A percentile compares a stretch with the other conserved stretches of the same genome.
These are phyloP conservation scores for Sorex araneus DNA, from an alignment of 2,113 vertebrate genomes.

Conservation along the genomic window DNA sequence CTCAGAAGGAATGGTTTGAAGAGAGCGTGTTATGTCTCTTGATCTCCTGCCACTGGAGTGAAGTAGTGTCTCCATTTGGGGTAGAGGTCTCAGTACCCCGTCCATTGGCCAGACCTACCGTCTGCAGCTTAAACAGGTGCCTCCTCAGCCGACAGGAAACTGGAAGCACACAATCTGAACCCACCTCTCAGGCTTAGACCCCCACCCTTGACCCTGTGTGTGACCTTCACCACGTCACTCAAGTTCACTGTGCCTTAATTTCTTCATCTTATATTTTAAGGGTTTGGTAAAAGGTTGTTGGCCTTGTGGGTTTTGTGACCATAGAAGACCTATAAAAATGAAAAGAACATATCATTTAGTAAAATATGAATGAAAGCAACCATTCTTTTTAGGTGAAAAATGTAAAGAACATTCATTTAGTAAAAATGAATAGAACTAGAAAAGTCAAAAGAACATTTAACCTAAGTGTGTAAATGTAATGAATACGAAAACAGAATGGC, in stretches of 20 bases:
- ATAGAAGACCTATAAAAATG: neutral
- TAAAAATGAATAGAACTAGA: too few species aligned
- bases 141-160: neutral
- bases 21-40: neutral
- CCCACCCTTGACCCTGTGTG: neutral
- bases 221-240: neutral
- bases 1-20: neutral
- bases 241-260: neutral
- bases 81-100: neutral
- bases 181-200: neutral
- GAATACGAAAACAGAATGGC: too few species aligned
- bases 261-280: neutral
- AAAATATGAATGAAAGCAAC: too few species aligned
- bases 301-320: neutral
- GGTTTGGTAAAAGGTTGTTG: neutral
- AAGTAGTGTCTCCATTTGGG: too few species aligned
- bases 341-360: neutral
- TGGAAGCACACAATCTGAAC: neutral
- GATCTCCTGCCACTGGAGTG: neutral
- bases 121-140: neutral
- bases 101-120: neutral
- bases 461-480: too few species aligned
- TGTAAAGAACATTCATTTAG: too few species aligned
- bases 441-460: too few species aligned
- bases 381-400: too few species aligned